A percentile compares a stretch with the other conserved stretches of the same genome.
Evolutionary conservation across 2,888 invertebrate species (phyloP).

Genomic region (Cephus sareptanus): DNA sequence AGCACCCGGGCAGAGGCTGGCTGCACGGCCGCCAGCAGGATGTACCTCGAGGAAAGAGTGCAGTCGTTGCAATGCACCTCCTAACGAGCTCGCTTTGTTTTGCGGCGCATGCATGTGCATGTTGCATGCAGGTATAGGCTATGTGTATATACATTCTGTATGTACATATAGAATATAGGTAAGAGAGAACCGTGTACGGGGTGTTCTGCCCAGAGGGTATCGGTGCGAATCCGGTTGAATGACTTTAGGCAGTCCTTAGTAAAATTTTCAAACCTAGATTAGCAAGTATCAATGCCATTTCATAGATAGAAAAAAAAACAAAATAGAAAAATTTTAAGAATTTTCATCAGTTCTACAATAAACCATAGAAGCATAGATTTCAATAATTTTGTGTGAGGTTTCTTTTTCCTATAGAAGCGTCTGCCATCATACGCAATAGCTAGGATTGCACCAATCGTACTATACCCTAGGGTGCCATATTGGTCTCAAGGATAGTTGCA

Average conservation of each 20-base stretch:
- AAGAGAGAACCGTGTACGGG: conserved; percentile 41
- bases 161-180: conserved; percentile 48
- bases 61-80: conserved; percentile 61
- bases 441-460: neutral
- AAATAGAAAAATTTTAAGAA: neutral
- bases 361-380: neutral
- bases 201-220: conserved; percentile 40
- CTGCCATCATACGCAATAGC: neutral
- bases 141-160: conserved; percentile 23
- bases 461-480: neutral
- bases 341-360: neutral
- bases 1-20: conserved; percentile 24
- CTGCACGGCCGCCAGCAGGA: conserved; percentile 41
- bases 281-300: neutral
- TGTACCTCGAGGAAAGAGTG: conserved; percentile 49
- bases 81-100: conserved; percentile 67
- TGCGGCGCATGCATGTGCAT: conserved; percentile 55
- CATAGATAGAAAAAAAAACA: neutral
- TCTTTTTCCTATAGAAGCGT: neutral
- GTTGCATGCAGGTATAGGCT: conserved; percentile 39
- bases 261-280: neutral
- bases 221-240: neutral
- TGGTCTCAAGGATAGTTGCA: neutral
- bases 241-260: neutral
- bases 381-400: neutral